These are phyloP conservation scores for Trachemys scripta DNA, from an alignment of 2,113 vertebrate species.

Conservation along the genomic window DNA sequence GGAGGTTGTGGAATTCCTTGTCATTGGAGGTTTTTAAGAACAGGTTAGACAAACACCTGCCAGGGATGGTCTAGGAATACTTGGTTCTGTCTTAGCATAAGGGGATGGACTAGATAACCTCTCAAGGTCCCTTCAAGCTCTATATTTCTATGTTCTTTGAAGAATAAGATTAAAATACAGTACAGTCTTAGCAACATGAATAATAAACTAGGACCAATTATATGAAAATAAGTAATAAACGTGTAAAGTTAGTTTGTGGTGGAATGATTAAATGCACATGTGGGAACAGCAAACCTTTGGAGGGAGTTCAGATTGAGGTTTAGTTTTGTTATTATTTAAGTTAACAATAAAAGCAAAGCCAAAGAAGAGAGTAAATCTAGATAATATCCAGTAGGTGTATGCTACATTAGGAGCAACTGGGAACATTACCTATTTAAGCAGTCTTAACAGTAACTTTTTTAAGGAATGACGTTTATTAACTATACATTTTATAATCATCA, in stretches of 20 bases:
- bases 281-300: neutral
- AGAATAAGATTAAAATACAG: neutral
- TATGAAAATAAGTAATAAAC: neutral
- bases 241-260: neutral
- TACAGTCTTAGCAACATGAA: neutral
- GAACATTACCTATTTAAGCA: neutral
- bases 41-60: neutral
- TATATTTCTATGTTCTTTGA: neutral
- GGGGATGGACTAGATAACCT: too few relatives aligned
- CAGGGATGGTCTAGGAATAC: neutral
- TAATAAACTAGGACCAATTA: constrained; percentile 1
- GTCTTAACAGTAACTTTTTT: neutral
- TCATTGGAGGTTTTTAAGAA: neutral
- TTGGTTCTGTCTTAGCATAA: too few relatives aligned
- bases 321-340: neutral
- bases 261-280: neutral
- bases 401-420: neutral
- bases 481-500: constrained; percentile 39
- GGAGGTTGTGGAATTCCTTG: neutral
- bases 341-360: neutral
- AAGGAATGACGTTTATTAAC: constrained; percentile 32
- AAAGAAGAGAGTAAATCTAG: constrained; percentile 15
- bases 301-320: neutral
- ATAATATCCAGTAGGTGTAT: neutral
- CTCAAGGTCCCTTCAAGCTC: neutral